Base-by-base conservation (phyloP, 2,888 invertebrate genomes). In the Cataglyphis albicans region DNA sequence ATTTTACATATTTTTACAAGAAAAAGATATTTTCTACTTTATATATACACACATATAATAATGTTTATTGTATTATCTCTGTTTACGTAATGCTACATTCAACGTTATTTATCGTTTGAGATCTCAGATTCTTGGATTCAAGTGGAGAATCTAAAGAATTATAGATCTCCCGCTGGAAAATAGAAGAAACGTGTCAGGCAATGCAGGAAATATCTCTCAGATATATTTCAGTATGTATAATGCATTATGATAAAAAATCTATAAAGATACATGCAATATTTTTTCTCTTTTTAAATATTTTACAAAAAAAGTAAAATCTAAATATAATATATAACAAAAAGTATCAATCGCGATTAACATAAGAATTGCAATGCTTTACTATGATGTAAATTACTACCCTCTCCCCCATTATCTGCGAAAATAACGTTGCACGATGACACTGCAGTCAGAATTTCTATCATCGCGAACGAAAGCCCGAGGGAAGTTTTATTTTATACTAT, bases 401-500 rank as follows among this genome's bases (percentile, higher is more conserved):
- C 44, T 2, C 52, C 38, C n/a, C 9, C 3, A 21, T 78, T 80
- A 35, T 7, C 18, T n/a, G 21, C 21, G 25, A 72, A 59, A 70
- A 48, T 44, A n/a, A 61, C 68, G 12, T 59, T n/a, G 12, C 21
- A 21, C 44, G 18, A n/a, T 76, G 67, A 67, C 55, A 57, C 21
- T 10, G 41, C 41, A 32, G 32, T 32, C 57, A 72, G 44, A 48
- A 72, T 72, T 48, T 80, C 55, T 67, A 67, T 75, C 41, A 35
- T 35, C 35, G 44, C 0, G 72, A 76, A 76, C 55, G n/a, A 72
- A 59, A 72, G 32, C 57, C 72, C 32, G 57, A 44, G 57, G 73
- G 78, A 18, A 70, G 0, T 52, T 48, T 67, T 67, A 67, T 78
- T 78, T 78, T 44, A 32, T 6, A 41, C 41, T 57, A 41, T 78